Base-by-base conservation (phyloP, 1,140 invertebrate species). In the Leucophenga varia region DNA sequence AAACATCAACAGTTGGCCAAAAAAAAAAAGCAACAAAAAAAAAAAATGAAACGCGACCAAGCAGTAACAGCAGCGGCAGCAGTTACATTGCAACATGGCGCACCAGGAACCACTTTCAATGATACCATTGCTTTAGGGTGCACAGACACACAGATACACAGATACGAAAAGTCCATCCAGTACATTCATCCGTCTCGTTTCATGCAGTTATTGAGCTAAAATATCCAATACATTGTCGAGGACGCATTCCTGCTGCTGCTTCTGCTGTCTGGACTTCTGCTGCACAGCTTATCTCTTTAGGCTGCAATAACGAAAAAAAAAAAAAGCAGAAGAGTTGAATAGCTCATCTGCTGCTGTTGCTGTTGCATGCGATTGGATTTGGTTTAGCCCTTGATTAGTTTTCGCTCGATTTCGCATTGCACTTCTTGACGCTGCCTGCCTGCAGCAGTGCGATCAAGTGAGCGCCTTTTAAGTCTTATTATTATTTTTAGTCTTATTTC, bases 301-400 rank as follows among this genome's bases (percentile, higher is more conserved):
- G 22, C 22, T 6, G 5, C 22, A 25, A 25, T 6, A 25, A 25
- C 5, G 5, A 6, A 25, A 5, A 25, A 25, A 25, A 25, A 25
- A 10, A 5, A 6, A 25, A 5, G 22, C 22, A 45, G 28, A 44
- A 36, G 14, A 32, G 18, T 18, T 22, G n/a, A 10, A 14, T 21
- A 39, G 51, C 43, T 43, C 43, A 36, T 16, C 37, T 43, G 55
- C 55, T 55, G 59, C 55, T 57, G 57, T 57, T 64, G 60, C 60
- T 64, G 52, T 65, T 61, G 50, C 37, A 67, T 67, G 64, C 59
- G 64, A 67, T 67, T 67, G 63, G 63, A 67, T 67, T 67, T 67
- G 67, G 63, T 59, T 67, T 67, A 63, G 63, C 64, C 63, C 63
- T 67, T 67, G 63, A 67, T 67, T 67, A 67, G 63, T 67, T 67